phyloP scores from a whole-genome alignment of 2,113 vertebrate species.

The Polypterus senegalus region DNA sequence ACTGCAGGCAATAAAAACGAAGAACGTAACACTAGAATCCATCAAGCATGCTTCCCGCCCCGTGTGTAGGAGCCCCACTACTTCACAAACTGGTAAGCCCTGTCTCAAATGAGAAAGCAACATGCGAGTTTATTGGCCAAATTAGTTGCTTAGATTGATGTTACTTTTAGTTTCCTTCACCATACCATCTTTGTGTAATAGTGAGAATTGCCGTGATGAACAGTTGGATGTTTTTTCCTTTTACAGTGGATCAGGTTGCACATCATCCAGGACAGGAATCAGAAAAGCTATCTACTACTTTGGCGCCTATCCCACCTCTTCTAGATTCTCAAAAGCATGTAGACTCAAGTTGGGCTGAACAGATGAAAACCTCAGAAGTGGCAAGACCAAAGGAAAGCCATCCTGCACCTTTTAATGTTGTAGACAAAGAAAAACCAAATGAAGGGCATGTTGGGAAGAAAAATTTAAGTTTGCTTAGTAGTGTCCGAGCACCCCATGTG shows the following conservation, averaged over 20 bases:
- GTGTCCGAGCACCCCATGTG: constrained; percentile 56
- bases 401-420: not conserved
- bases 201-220: too few species aligned
- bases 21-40: constrained; percentile 59
- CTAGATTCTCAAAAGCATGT: constrained; percentile 29
- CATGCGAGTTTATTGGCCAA: too few species aligned
- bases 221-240: not conserved
- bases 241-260: constrained; percentile 41
- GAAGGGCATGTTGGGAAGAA: constrained; percentile 61
- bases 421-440: constrained; percentile 58
- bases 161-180: too few species aligned
- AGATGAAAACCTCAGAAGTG: constrained; percentile 51
- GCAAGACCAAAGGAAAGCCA: constrained; percentile 55
- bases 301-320: constrained; percentile 46
- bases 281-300: constrained; percentile 49
- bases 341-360: constrained; percentile 52
- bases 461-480: constrained; percentile 71
- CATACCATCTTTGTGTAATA: too few species aligned
- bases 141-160: too few species aligned
- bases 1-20: constrained; percentile 88
- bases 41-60: constrained; percentile 61
- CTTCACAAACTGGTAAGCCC: constrained; percentile 54
- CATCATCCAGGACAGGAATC: constrained; percentile 45
- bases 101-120: too few species aligned
- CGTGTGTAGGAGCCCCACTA: constrained; percentile 62